Conservation (phyloP, 2,888 invertebrate species). For the Camponotus fellah region DNA sequence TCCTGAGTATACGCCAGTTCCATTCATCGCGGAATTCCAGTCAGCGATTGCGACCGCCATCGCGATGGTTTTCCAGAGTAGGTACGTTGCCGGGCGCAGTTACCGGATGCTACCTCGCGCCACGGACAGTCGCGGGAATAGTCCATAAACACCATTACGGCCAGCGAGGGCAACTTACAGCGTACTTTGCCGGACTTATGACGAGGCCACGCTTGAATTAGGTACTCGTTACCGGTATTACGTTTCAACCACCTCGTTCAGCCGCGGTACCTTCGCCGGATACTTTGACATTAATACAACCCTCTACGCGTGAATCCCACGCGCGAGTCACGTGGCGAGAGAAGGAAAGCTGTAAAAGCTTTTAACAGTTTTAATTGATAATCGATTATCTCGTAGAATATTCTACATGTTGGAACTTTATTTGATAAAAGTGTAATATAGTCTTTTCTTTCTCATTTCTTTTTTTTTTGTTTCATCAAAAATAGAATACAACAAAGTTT, state of each 20-base stretch:
- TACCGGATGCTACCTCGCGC: slow-evolving; percentile 64
- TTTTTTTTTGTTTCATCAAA: neutral
- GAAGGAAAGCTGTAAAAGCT: neutral
- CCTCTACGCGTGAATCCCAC: slow-evolving; percentile 25
- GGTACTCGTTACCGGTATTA: slow-evolving; percentile 84
- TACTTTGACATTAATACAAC: slow-evolving; percentile 27
- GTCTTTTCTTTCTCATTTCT: neutral
- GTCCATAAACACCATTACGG: slow-evolving; percentile 84
- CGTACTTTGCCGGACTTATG: slow-evolving; percentile 83
- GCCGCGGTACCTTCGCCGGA: neutral
- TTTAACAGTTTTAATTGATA: neutral
- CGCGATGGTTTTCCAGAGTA: slow-evolving; percentile 74
- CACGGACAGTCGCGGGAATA: slow-evolving; percentile 73
- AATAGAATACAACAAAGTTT: neutral
- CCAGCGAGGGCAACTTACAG: slow-evolving; percentile 81
- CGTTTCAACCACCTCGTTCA: slow-evolving; percentile 77
- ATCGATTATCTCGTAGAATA: neutral
- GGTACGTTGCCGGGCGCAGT: slow-evolving; percentile 51
- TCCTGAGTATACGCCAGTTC: slow-evolving; percentile 60
- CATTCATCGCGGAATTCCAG: slow-evolving; percentile 78
- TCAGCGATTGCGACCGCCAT: slow-evolving; percentile 64
- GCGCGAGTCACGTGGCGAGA: slow-evolving; percentile 14
- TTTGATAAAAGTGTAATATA: neutral
- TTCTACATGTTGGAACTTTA: neutral
- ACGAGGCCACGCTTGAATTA: slow-evolving; percentile 82